These are phyloP conservation scores for Parelbella ahira DNA, from an alignment of 2,888 invertebrate species.

Conservation along the genomic window DNA sequence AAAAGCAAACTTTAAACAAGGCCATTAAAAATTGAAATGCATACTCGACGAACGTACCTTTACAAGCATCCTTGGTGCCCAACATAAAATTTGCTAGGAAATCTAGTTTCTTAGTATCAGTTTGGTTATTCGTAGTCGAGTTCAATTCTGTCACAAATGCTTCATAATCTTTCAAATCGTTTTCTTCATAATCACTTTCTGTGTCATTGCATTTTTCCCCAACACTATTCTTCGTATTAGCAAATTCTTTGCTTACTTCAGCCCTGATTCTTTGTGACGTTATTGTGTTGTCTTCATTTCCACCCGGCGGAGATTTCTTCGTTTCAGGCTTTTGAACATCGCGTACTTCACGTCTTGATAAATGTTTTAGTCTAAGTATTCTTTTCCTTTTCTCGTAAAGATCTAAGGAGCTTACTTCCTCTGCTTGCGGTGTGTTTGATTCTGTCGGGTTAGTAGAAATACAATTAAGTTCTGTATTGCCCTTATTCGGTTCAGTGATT, in stretches of 20 bases:
- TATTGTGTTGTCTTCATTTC: constrained; percentile 41
- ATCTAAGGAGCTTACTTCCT: constrained; percentile 72
- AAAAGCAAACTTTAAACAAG: too few species aligned
- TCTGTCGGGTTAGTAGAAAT: too few species aligned
- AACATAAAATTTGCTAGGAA: constrained; percentile 83
- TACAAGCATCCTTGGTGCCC: constrained; percentile 80
- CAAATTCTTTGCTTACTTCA: constrained; percentile 65
- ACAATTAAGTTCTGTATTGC: too few species aligned
- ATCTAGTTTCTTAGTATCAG: constrained; percentile 62
- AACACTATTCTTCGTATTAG: constrained; percentile 45
- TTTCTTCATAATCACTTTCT: constrained; percentile 73
- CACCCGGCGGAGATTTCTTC: constrained; percentile 37
- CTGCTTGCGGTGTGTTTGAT: constrained; percentile 37
- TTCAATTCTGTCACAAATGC: too few species aligned
- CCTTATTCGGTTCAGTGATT: too few species aligned
- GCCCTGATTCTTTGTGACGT: constrained; percentile 62
- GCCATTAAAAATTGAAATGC: too few species aligned
- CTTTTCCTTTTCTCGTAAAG: constrained; percentile 76
- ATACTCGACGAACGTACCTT: too few species aligned
- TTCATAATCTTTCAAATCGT: constrained; percentile 67
- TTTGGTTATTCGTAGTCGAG: too few species aligned
- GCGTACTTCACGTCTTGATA: constrained; percentile 48
- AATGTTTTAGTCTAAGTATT: constrained; percentile 61
- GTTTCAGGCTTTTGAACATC: constrained; percentile 40
- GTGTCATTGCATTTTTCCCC: constrained; percentile 65